Conservation (phyloP, 2,113 vertebrate species). For the Chitala chitala region DNA sequence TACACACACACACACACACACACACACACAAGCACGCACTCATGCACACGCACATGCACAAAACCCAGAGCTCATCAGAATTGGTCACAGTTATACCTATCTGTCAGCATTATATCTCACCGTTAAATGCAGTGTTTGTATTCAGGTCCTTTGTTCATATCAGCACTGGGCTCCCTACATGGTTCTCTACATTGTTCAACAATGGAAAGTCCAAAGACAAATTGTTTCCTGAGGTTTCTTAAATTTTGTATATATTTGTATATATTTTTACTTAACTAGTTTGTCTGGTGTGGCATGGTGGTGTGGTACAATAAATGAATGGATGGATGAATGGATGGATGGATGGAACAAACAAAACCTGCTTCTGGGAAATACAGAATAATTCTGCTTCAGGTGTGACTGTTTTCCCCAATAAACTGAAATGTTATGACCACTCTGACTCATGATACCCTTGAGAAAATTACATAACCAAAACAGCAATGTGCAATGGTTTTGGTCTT, state of each 20-base stretch:
- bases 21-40: neutral
- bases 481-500: no score
- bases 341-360: neutral
- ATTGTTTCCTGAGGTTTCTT: neutral
- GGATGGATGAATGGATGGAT: no score
- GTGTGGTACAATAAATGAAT: no score
- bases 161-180: neutral
- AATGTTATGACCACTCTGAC: no score
- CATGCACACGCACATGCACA: neutral
- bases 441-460: no score
- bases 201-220: neutral
- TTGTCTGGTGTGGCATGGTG: no score
- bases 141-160: neutral
- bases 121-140: neutral
- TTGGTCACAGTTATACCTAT: neutral
- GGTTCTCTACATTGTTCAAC: neutral
- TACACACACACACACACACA: neutral
- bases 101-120: neutral
- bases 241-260: no score
- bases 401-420: no score
- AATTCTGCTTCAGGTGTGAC: no score
- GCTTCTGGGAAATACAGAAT: neutral
- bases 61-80: no score
- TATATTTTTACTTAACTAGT: no score
- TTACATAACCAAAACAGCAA: no score